These are phyloP conservation scores for Apodemia hepburni DNA, from an alignment of 2,888 invertebrate genomes.

Conservation along the genomic window DNA sequence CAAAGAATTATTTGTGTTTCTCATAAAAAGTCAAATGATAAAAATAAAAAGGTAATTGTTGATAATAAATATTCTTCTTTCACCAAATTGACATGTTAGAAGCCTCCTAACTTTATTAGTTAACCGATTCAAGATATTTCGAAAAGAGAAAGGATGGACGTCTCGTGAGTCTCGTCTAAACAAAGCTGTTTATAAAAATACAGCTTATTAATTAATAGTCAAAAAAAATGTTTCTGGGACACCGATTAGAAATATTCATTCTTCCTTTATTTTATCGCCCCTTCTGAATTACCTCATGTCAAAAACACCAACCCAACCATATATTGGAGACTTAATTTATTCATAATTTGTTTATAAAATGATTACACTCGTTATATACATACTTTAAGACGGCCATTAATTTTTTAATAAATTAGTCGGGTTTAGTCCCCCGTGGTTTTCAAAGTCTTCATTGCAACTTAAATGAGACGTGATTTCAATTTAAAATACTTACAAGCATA, in stretches of 20 bases:
- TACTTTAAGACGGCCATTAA: slow-evolving; percentile 38
- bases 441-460: slow-evolving; percentile 42
- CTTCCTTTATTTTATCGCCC: slow-evolving; percentile 7
- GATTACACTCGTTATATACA: neutral
- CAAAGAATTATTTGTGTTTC: no score
- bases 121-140: no score
- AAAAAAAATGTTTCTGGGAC: no score
- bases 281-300: neutral
- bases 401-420: slow-evolving; percentile 52
- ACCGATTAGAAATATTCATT: neutral
- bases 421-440: slow-evolving; percentile 41
- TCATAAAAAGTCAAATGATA: no score
- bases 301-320: neutral
- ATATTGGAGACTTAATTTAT: neutral
- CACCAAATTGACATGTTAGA: no score
- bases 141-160: no score
- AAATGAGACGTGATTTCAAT: slow-evolving; percentile 37
- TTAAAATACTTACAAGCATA: slow-evolving; percentile 28
- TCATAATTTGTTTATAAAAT: slow-evolving; percentile 9
- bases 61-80: no score
- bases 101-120: no score
- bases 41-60: no score
- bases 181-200: no score
- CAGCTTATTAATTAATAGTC: no score
- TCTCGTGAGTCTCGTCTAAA: no score